Percentiles rank a stretch among this genome's conserved stretches.
These are phyloP conservation scores for Lithophane socia DNA, from an alignment of 2,888 invertebrate genomes.

Conservation along the genomic window DNA sequence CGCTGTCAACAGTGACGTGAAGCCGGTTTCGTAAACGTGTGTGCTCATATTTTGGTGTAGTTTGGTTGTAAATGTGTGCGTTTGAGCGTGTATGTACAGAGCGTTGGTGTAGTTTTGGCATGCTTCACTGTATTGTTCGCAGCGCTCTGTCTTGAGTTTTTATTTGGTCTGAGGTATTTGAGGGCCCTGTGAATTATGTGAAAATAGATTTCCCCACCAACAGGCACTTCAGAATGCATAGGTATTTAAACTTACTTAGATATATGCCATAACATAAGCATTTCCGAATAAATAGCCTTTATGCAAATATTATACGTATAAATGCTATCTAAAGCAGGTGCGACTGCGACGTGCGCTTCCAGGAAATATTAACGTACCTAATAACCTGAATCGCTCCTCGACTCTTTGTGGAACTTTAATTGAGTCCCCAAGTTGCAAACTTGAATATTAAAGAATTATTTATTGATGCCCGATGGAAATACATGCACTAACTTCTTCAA, in stretches of 20 bases:
- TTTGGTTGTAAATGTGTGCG: no score
- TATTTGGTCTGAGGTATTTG: no score
- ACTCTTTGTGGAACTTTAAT: slow-evolving; percentile 78
- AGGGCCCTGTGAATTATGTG: background rate
- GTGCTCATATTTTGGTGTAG: no score
- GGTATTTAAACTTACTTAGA: background rate
- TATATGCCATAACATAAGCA: background rate
- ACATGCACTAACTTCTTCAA: slow-evolving; percentile 62
- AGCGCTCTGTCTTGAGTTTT: no score
- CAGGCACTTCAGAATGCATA: background rate
- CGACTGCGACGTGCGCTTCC: background rate
- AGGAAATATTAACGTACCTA: slow-evolving; percentile 50
- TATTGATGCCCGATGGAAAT: slow-evolving; percentile 65
- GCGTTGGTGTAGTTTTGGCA: no score
- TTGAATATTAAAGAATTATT: slow-evolving; percentile 73
- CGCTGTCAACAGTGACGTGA: no score
- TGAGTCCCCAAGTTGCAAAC: slow-evolving; percentile 73
- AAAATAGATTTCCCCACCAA: background rate
- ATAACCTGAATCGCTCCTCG: slow-evolving; percentile 48
- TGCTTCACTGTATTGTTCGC: no score
- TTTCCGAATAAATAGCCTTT: background rate
- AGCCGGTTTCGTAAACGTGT: no score
- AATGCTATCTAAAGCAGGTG: background rate
- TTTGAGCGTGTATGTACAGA: no score
- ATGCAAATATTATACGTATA: slow-evolving; percentile 3